phyloP scores from a whole-genome alignment of 2,113 vertebrate genomes.

The Oreochromis tanganicae region DNA sequence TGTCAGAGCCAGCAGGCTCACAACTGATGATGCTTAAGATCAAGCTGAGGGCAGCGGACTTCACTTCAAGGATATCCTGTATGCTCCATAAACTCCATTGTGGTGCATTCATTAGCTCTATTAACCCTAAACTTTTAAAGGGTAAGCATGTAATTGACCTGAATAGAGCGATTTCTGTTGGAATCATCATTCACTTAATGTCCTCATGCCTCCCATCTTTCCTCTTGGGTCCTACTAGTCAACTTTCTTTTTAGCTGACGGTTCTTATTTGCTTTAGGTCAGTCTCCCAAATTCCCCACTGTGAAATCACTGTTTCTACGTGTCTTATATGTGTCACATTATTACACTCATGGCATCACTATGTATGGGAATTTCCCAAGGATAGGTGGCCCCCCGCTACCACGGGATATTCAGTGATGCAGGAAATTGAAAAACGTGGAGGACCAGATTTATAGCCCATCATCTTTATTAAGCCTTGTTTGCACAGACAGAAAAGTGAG shows the following conservation, averaged over 20 bases:
- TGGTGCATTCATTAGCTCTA: slow-evolving; percentile 49
- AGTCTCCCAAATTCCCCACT: background rate
- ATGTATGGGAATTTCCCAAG: slow-evolving; percentile 44
- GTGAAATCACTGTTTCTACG: slow-evolving; percentile 5
- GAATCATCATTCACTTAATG: slow-evolving; percentile 30
- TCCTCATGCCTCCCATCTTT: background rate
- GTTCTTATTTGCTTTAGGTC: slow-evolving; percentile 8
- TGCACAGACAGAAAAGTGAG: slow-evolving; percentile 54
- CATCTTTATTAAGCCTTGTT: slow-evolving; percentile 69
- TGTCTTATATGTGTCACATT: slow-evolving; percentile 23
- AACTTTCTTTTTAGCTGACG: slow-evolving; percentile 5
- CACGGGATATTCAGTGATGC: slow-evolving; percentile 54
- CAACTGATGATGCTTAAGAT: slow-evolving; percentile 36
- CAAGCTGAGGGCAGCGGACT: slow-evolving; percentile 43
- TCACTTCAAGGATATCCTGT: slow-evolving; percentile 42
- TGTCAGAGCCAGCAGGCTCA: slow-evolving; percentile 44
- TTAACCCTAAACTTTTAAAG: slow-evolving; percentile 40
- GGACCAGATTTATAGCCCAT: slow-evolving; percentile 52
- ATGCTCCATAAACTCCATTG: slow-evolving; percentile 40
- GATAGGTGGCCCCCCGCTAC: slow-evolving; percentile 44
- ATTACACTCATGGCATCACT: slow-evolving; percentile 33
- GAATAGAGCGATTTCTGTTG: slow-evolving; percentile 6
- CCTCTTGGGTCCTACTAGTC: slow-evolving; percentile 13
- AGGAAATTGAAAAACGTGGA: slow-evolving; percentile 70
- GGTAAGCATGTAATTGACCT: slow-evolving; percentile 45